Base-by-base conservation (phyloP, 1,140 invertebrate genomes). In the Ceratosolen fusciceps region DNA sequence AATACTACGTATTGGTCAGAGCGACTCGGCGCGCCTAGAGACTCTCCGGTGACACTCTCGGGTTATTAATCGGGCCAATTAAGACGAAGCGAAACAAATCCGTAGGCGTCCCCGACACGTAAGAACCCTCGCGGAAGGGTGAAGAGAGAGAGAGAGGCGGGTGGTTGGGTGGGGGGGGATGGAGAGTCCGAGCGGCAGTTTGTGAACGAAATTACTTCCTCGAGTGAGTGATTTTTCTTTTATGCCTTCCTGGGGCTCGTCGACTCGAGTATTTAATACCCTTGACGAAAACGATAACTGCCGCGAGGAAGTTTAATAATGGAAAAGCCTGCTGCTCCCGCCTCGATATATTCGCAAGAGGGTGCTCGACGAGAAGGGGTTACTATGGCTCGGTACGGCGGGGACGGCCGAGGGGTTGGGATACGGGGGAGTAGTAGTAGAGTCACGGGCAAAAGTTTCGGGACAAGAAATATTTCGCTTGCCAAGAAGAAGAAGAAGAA, bases 201-300 rank as follows among this genome's bases (percentile, higher is more conserved):
- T 37, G 12, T 12, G 31, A 72, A n/a, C 31, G 5, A 77, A 77
- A 71, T 77, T 70, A 71, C 75, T 77, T 71, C 37, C 52, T 24
- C 31, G n/a, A 77, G 67, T n/a, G n/a, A 77, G 67, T 21, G 43
- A 77, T 71, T 56, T 47, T 29, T 39, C 31, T 58, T 77, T 65
- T 75, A 19, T 68, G 29, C 21, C 29, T 39, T 56, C 43, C 21
- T 21, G 58, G 19, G 21, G 29, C 24, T 16, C 47, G 34, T 16
- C 47, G 34, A n/a, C n/a, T 68, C 37, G 52, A 67, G 67, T 60
- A 58, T 81, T 80, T 80, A 79, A 79, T 83, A 79, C 65, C 43
- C 43, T 29, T 43, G 54, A 29, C 68, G 43, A 71, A 60, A 70
- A 54, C 67, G 75, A 77, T 77, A 77, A 77, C 52, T 71, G 52